A percentile compares a stretch with the other conserved stretches of the same genome.
Conservation (phyloP, 2,797 vertebrate species). For the Chelon auratus region DNA sequence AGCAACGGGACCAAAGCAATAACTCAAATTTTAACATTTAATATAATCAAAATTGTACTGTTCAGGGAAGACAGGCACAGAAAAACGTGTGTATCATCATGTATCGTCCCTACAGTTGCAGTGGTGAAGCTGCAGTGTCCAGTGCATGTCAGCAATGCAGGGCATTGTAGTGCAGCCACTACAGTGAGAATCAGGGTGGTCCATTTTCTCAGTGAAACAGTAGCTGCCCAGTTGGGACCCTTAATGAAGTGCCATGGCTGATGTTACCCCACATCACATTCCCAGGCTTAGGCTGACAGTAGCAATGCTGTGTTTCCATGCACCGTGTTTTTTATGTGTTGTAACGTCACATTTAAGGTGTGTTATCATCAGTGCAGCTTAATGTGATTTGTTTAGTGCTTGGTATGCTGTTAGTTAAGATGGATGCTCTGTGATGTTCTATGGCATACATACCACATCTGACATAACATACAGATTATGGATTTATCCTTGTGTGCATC, state of each 20-base stretch:
- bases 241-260: constrained; percentile 46
- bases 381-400: constrained; percentile 3
- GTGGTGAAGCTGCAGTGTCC: constrained; percentile 12
- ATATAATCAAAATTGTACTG: not conserved
- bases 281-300: constrained; percentile 21
- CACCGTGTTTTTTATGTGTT: constrained; percentile 3
- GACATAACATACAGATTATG: not conserved
- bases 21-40: not conserved
- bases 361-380: not conserved
- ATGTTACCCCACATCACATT: constrained; percentile 39
- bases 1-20: not conserved
- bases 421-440: not conserved
- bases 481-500: not conserved
- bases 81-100: not conserved
- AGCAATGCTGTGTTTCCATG: constrained; percentile 2
- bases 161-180: constrained; percentile 8
- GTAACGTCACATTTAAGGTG: constrained; percentile 4
- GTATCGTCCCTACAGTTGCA: constrained; percentile 5
- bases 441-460: not conserved
- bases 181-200: constrained; percentile 32
- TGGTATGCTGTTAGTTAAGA: too few relatives aligned
- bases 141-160: not conserved
- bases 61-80: not conserved
- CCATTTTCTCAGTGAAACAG: constrained; percentile 22
- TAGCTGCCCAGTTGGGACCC: constrained; percentile 12